Percentiles rank a stretch among this genome's conserved stretches.
Conservation (phyloP, 2,113 vertebrate species). For the Microcebus griseorufus region DNA sequence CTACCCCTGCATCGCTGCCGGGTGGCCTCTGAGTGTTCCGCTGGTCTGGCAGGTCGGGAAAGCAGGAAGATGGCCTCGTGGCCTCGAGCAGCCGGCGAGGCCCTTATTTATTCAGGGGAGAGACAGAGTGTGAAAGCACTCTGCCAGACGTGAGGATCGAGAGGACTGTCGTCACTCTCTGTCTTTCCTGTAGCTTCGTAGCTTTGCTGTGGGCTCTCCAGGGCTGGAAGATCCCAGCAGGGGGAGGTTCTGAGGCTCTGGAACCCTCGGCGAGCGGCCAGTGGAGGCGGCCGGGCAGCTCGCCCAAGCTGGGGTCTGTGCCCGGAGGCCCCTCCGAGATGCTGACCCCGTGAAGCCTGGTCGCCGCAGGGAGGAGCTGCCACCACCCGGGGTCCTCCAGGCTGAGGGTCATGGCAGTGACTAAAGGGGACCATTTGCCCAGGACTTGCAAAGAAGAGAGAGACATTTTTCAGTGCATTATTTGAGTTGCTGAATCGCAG, state of each 20-base stretch:
- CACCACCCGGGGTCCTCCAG: not conserved
- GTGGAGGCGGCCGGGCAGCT: not conserved
- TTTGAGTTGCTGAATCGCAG: accelerated
- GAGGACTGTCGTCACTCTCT: accelerated
- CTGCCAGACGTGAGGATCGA: not conserved
- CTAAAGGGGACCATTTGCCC: not conserved
- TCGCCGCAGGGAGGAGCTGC: not conserved
- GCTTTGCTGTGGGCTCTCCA: not conserved
- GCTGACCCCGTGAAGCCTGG: not conserved
- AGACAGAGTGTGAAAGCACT: not conserved
- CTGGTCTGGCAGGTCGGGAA: not conserved
- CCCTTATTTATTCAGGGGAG: not conserved
- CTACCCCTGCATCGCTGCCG: accelerated
- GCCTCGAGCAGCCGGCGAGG: not conserved
- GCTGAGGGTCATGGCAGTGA: not conserved
- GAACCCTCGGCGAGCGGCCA: accelerated
- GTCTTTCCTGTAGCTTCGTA: accelerated
- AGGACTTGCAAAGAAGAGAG: not conserved
- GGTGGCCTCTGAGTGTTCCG: not conserved
- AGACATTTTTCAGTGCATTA: not conserved
- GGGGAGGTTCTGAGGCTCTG: not conserved
- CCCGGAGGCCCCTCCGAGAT: not conserved
- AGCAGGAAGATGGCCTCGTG: not conserved
- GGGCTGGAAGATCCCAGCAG: no score
- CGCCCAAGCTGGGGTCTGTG: not conserved